phyloP scores from a whole-genome alignment of 1,140 invertebrate genomes.

The Penaeus indicus region DNA sequence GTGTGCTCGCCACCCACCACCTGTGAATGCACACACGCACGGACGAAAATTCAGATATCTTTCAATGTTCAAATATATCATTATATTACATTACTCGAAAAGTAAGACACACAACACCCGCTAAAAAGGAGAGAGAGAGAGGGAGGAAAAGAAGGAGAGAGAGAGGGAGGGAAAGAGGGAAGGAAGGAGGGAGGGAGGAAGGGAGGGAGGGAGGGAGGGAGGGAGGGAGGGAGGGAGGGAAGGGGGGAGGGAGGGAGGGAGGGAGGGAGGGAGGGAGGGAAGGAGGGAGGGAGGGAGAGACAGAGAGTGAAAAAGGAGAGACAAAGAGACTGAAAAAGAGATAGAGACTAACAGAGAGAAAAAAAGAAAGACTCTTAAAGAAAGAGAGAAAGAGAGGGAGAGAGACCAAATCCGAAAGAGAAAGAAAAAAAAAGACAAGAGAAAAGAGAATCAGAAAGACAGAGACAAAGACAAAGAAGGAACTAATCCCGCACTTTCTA shows the following conservation, averaged over 20 bases:
- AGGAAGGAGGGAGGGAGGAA: not conserved
- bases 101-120: no score
- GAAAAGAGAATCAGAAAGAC: no score
- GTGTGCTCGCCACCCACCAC: no score
- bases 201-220: not conserved
- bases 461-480: no score
- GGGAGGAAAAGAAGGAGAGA: not conserved
- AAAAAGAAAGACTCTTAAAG: not conserved
- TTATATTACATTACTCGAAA: no score
- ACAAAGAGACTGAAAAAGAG: not conserved
- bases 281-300: not conserved
- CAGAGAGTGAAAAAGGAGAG: not conserved
- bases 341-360: not conserved
- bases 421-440: not conserved
- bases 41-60: no score
- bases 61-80: no score
- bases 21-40: no score
- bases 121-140: not conserved
- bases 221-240: not conserved
- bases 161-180: not conserved
- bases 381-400: not conserved
- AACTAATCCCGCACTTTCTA: no score
- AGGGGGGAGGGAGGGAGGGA: not conserved
- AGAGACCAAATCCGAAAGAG: not conserved
- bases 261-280: not conserved